Conservation (phyloP, 2,797 vertebrate genomes). For the Lateolabrax maculatus region DNA sequence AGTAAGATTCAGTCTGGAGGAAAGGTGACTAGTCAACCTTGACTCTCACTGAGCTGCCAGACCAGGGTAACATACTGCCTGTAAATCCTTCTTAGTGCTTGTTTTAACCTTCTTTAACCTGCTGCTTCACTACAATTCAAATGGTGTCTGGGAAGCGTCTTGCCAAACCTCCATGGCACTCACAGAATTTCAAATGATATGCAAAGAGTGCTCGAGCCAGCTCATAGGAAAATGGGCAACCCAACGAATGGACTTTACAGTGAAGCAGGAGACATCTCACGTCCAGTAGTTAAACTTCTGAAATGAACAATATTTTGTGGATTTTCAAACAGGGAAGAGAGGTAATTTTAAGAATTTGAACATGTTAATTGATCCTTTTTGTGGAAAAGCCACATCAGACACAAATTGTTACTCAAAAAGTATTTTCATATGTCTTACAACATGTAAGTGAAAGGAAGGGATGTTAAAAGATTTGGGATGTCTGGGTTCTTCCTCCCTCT, state of each 20-base stretch:
- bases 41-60: constrained; percentile 6
- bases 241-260: too few species aligned
- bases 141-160: background rate
- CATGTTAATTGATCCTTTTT: background rate
- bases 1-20: constrained; percentile 60
- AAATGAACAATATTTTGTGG: too few species aligned
- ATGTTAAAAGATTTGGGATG: background rate
- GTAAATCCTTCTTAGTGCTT: constrained; percentile 10
- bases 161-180: background rate
- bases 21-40: constrained; percentile 36
- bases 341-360: background rate
- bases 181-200: background rate
- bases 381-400: too few species aligned
- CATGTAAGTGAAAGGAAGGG: too few species aligned
- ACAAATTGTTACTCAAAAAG: background rate
- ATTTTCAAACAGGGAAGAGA: too few species aligned
- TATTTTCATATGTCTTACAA: background rate
- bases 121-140: background rate
- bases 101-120: constrained; percentile 14
- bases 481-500: background rate
- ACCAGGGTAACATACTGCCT: background rate
- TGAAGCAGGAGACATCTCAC: too few species aligned
- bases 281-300: too few species aligned
- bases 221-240: too few species aligned
- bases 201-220: background rate